These are phyloP conservation scores for Chelonia mydas DNA, from an alignment of 2,797 vertebrate genomes.

Conservation along the genomic window DNA sequence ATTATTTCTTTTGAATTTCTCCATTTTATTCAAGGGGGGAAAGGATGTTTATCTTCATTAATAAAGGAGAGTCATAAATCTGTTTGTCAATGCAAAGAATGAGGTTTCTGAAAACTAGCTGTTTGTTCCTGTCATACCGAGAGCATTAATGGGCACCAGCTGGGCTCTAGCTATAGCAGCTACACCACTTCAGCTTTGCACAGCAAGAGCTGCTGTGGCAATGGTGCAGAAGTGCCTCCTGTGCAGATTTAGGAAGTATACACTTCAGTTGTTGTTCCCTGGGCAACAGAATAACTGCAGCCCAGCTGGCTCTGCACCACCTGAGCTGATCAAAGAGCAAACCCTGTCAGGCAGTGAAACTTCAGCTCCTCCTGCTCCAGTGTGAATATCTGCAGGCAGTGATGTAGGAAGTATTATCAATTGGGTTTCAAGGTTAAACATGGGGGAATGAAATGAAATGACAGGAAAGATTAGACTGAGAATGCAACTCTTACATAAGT, in stretches of 20 bases:
- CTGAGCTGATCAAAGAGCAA: constrained; percentile 75
- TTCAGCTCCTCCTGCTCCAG: constrained; percentile 54
- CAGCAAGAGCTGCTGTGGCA: constrained; percentile 73
- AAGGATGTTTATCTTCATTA: constrained; percentile 46
- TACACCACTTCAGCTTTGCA: constrained; percentile 70
- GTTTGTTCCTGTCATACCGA: constrained; percentile 58
- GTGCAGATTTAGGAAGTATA: constrained; percentile 73
- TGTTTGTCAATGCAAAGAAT: constrained; percentile 60
- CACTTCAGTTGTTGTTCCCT: constrained; percentile 80
- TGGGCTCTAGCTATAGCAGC: constrained; percentile 76
- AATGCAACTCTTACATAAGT: accelerated
- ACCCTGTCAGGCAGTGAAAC: constrained; percentile 61
- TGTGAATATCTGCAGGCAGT: constrained; percentile 61
- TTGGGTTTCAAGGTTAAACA: constrained; percentile 75
- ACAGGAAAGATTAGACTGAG: constrained; percentile 25
- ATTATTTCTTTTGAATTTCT: neutral
- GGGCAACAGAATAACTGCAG: constrained; percentile 76
- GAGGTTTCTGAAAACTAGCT: constrained; percentile 57
- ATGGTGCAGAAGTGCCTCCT: constrained; percentile 76
- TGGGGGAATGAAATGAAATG: constrained; percentile 44
- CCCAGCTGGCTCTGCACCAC: constrained; percentile 80
- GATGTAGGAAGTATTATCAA: constrained; percentile 46
- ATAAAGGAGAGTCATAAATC: constrained; percentile 49
- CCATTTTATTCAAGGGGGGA: constrained; percentile 25
- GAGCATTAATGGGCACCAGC: constrained; percentile 81